These are phyloP conservation scores for Trinectes maculatus DNA, from an alignment of 2,113 vertebrate genomes.

Conservation along the genomic window DNA sequence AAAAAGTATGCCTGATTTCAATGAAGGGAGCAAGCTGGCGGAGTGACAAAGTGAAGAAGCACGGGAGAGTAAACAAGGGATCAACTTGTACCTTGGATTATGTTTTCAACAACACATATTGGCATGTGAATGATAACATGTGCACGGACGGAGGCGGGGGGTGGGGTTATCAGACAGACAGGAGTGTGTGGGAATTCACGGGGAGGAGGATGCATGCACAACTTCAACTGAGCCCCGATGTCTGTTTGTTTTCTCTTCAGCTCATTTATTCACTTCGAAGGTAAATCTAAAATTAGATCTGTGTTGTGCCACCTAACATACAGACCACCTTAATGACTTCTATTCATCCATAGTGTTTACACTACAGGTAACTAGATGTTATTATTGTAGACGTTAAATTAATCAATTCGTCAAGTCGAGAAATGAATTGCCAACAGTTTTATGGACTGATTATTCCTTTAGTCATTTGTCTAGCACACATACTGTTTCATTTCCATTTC, in stretches of 20 bases:
- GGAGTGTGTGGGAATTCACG: conserved; percentile 14
- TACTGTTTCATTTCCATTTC: too few species aligned
- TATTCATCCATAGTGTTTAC: neutral
- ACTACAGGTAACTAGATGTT: neutral
- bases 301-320: neutral
- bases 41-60: conserved; percentile 15
- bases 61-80: conserved; percentile 51
- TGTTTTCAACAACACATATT: conserved; percentile 11
- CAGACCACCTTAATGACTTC: neutral
- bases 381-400: neutral
- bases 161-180: neutral
- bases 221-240: neutral
- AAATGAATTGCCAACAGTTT: neutral
- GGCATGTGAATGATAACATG: neutral
- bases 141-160: too few species aligned
- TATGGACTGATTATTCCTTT: neutral
- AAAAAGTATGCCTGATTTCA: conserved; percentile 24
- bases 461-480: neutral
- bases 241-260: neutral
- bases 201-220: neutral
- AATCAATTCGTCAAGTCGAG: neutral
- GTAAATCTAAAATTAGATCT: neutral
- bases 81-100: conserved; percentile 17
- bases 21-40: conserved; percentile 27
- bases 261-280: neutral